These are phyloP conservation scores for Paramisgurnus dabryanus DNA, from an alignment of 2,113 vertebrate genomes.

Conservation along the genomic window DNA sequence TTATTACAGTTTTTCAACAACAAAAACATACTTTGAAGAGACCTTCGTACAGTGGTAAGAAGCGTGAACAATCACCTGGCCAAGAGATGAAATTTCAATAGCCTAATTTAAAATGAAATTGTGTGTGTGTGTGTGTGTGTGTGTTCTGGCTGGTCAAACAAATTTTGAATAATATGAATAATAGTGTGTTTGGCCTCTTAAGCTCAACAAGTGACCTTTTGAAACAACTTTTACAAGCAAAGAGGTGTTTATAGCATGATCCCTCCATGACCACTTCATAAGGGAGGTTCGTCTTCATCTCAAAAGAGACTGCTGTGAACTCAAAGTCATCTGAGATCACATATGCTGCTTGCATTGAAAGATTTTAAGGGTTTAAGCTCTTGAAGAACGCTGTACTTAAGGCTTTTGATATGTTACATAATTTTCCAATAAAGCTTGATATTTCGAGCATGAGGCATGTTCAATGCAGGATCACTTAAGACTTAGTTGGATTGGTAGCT, in stretches of 20 bases:
- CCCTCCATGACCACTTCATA: background rate
- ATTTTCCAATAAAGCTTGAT: conserved; percentile 33
- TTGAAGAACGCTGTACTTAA: conserved; percentile 26
- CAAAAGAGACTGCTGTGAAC: conserved; percentile 10
- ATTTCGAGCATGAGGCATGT: conserved; percentile 22
- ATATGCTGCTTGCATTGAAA: background rate
- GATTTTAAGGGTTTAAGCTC: conserved; percentile 1
- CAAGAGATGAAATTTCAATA: background rate
- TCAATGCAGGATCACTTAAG: conserved; percentile 27
- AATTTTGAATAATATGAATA: too few relatives aligned
- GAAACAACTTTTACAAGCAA: background rate
- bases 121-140: background rate
- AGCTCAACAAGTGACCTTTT: too few relatives aligned
- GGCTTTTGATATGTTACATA: conserved; percentile 16
- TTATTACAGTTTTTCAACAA: background rate
- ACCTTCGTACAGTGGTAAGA: background rate
- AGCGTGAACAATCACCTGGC: background rate
- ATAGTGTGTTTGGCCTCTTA: background rate
- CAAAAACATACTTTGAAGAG: conserved; percentile 2
- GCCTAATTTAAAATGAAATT: background rate
- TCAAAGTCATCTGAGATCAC: background rate
- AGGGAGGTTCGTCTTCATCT: background rate
- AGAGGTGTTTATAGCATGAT: background rate
- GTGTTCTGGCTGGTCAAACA: background rate
- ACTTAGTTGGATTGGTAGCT: conserved; percentile 7